A percentile compares a stretch with the other conserved stretches of the same genome.
phyloP scores from a whole-genome alignment of 2,113 vertebrate genomes.

The Patagioenas fasciata region DNA sequence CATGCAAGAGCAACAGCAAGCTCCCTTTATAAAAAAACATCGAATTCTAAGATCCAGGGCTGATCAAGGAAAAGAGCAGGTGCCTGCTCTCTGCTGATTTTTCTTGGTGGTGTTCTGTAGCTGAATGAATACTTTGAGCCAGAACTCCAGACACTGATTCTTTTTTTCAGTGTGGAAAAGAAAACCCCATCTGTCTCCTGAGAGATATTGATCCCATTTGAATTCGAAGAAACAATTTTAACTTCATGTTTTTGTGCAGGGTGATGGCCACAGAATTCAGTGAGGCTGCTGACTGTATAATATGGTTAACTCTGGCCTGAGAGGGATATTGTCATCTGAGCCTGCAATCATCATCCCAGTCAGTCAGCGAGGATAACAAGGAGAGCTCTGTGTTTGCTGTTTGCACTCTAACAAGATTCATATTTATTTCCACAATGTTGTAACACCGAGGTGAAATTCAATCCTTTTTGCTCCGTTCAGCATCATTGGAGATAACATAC shows the following conservation, averaged over 20 bases:
- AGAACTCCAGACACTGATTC: constrained; percentile 23
- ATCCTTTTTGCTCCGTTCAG: background rate
- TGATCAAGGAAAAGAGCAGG: constrained; percentile 29
- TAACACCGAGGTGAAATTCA: background rate
- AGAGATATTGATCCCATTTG: constrained; percentile 59
- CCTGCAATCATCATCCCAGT: constrained; percentile 17
- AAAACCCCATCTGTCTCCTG: constrained; percentile 49
- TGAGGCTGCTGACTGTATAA: constrained; percentile 16
- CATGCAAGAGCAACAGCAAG: background rate
- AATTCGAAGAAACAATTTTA: constrained; percentile 59
- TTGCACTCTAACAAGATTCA: background rate
- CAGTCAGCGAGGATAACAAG: constrained; percentile 19
- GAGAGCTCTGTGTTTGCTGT: constrained; percentile 20
- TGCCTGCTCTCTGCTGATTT: background rate
- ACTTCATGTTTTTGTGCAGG: constrained; percentile 44
- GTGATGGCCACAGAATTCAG: background rate
- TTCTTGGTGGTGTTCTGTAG: constrained; percentile 9
- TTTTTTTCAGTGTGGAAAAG: constrained; percentile 51
- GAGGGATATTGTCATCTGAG: constrained; percentile 15
- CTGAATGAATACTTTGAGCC: constrained; percentile 26
- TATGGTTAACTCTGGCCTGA: background rate
- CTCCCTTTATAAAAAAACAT: background rate
- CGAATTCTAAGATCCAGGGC: background rate
- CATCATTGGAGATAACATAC: background rate
- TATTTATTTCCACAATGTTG: constrained; percentile 13